phyloP scores from a whole-genome alignment of 2,113 vertebrate genomes.

The Eulacestoma nigropectus region DNA sequence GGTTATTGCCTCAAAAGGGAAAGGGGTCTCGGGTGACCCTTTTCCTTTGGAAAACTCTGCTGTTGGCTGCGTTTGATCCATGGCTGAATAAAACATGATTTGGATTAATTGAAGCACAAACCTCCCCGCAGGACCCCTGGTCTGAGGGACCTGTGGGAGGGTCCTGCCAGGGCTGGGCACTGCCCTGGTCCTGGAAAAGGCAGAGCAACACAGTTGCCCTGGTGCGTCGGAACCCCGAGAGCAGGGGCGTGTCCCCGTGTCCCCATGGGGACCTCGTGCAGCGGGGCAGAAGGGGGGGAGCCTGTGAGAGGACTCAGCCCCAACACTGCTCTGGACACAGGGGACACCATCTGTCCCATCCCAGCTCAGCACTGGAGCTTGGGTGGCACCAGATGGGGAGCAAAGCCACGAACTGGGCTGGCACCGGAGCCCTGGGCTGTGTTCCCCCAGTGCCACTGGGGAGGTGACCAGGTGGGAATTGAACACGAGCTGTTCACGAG shows the following conservation, averaged over 20 bases:
- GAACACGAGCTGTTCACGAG: too few species aligned
- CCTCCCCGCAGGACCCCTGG: fast-evolving
- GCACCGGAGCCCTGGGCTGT: fast-evolving
- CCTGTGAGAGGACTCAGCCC: fast-evolving
- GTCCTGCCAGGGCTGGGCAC: background rate
- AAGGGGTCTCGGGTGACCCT: background rate
- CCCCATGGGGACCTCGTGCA: fast-evolving
- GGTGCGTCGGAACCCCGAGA: fast-evolving
- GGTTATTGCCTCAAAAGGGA: background rate
- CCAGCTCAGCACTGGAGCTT: fast-evolving
- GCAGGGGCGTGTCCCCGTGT: fast-evolving
- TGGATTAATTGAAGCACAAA: background rate
- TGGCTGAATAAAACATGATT: background rate
- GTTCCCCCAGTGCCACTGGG: fast-evolving
- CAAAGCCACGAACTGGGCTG: fast-evolving
- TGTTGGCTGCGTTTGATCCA: background rate
- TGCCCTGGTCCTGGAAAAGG: background rate
- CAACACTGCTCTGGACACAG: fast-evolving
- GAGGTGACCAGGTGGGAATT: fast-evolving
- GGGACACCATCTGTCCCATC: fast-evolving
- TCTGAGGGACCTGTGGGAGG: fast-evolving
- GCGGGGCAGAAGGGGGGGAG: fast-evolving
- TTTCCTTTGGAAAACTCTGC: background rate
- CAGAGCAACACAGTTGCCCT: background rate
- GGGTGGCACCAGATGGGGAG: fast-evolving